Conservation (phyloP, 2,113 vertebrate species). For the Saccopteryx leptura region DNA sequence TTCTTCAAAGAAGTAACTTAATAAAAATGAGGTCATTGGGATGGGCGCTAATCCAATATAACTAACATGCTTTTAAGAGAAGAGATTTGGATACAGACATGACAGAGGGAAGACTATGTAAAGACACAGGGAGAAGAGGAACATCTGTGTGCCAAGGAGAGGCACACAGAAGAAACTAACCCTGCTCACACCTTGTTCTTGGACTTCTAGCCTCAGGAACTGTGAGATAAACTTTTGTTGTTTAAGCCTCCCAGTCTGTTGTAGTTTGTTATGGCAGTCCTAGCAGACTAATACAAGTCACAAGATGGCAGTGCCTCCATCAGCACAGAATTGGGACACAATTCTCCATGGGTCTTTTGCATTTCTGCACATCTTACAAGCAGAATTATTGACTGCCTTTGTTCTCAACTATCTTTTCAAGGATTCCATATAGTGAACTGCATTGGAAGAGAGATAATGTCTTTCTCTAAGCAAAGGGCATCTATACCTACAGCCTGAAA, state of each 20-base stretch:
- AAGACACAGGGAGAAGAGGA: not conserved
- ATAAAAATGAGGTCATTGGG: not conserved
- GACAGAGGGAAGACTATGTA: not conserved
- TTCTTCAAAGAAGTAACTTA: not conserved
- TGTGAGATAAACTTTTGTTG: not conserved
- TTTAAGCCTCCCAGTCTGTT: not conserved
- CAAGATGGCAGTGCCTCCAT: not conserved
- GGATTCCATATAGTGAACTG: not conserved
- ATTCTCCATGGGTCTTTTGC: not conserved
- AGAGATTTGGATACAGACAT: not conserved
- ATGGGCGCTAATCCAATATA: not conserved
- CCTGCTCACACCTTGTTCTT: too few relatives aligned
- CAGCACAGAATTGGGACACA: not conserved
- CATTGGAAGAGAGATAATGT: not conserved
- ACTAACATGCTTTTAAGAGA: not conserved
- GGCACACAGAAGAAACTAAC: not conserved
- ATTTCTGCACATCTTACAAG: not conserved
- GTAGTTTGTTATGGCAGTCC: not conserved
- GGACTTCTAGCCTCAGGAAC: not conserved
- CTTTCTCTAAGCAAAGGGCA: not conserved
- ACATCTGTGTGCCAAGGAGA: not conserved
- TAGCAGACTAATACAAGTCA: not conserved
- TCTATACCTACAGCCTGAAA: not conserved
- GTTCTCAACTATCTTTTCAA: not conserved
- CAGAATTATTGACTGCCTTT: not conserved